A percentile compares a stretch with the other conserved stretches of the same genome.
Evolutionary conservation across 1,140 invertebrate genomes (phyloP).

Genomic region (Caenorhabditis latens): DNA sequence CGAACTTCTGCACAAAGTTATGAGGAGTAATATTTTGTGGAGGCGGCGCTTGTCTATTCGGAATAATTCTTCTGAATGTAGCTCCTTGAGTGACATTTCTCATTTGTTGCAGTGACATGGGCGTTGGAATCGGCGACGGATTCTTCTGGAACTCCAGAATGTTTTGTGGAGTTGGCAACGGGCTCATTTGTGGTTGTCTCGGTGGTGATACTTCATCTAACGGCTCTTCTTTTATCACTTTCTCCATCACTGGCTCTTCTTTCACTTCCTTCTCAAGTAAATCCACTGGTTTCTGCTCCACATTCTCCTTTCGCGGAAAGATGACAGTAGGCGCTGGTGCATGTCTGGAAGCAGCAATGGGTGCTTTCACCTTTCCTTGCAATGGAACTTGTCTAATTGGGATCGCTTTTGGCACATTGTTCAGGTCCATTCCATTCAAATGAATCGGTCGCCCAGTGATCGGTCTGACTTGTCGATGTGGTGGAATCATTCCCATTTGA

Average conservation of each 20-base stretch:
- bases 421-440: background rate
- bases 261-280: background rate
- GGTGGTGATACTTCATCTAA: background rate
- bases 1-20: constrained; percentile 20
- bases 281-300: background rate
- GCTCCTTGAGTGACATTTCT: background rate
- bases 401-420: background rate
- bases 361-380: background rate
- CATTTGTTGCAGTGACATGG: background rate
- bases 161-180: background rate
- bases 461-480: too few species aligned
- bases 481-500: too few species aligned
- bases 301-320: background rate
- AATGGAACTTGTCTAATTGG: constrained; percentile 18
- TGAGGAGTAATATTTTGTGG: background rate
- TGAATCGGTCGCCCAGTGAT: background rate
- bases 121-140: background rate
- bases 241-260: background rate
- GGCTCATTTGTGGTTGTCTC: background rate
- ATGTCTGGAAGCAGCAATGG: background rate
- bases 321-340: background rate
- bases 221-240: background rate
- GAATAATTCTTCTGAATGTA: background rate
- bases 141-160: too few species aligned
- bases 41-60: background rate